phyloP scores from a whole-genome alignment of 2,797 vertebrate species.

The Karalla daura region DNA sequence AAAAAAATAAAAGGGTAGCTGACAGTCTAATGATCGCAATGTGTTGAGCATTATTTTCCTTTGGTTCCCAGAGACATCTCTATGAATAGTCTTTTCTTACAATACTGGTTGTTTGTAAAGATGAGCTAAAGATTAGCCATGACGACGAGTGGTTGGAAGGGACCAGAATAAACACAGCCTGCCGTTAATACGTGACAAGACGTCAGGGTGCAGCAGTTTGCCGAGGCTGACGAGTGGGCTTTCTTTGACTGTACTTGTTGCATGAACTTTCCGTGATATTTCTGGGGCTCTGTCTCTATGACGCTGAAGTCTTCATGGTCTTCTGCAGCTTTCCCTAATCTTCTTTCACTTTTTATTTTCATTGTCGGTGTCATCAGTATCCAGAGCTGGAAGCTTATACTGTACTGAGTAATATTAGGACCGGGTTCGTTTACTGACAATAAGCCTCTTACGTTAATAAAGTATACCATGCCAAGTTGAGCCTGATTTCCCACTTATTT shows the following conservation, averaged over 20 bases:
- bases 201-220: constrained; percentile 15
- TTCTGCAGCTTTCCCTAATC: constrained; percentile 58
- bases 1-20: constrained; percentile 10
- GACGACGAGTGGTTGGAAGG: constrained; percentile 21
- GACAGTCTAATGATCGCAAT: constrained; percentile 16
- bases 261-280: constrained; percentile 48
- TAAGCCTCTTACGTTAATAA: constrained; percentile 82
- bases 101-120: constrained; percentile 26
- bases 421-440: constrained; percentile 67
- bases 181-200: constrained; percentile 25
- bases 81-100: constrained; percentile 7
- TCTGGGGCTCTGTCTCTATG: constrained; percentile 38
- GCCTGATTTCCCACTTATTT: constrained; percentile 49
- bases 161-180: constrained; percentile 6
- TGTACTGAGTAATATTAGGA: constrained; percentile 59
- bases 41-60: constrained; percentile 12
- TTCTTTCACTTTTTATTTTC: constrained; percentile 59
- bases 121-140: too few species aligned
- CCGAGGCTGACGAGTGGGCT: constrained; percentile 15
- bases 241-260: constrained; percentile 45
- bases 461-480: constrained; percentile 66
- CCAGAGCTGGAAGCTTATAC: constrained; percentile 56
- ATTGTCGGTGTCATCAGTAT: constrained; percentile 61
- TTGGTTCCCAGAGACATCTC: background rate
- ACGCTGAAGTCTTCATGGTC: constrained; percentile 33